Base-by-base conservation (phyloP, 2,888 invertebrate genomes). In the Odontomyia ornata region DNA sequence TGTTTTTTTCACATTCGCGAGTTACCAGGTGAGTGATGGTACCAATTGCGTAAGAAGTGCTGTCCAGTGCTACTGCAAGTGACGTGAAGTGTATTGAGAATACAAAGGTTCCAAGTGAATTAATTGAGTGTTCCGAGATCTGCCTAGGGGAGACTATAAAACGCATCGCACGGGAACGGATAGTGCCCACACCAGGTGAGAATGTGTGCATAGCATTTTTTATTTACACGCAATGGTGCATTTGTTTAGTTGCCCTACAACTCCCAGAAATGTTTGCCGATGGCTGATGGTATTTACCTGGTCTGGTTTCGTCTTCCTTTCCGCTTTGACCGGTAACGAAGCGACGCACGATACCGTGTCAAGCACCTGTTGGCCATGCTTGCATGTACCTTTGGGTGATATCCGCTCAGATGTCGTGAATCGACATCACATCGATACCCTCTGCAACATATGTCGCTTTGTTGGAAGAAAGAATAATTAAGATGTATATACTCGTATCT, bases 361-460 rank as follows among this genome's bases (percentile, higher is more conserved):
- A 57, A 72, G 60, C 73, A 73, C 73, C 73, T 73, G 73, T 57
- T 60, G 36, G 36, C 73, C 57, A 73, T 57, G 57, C 36, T 36
- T 15, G 23, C 47, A 13, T 47, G 47, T 47, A 69, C 71, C 52
- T 52, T 56, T 72, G 2, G 28, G n/a, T 47, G 13, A 71, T 52
- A 52, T 27, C 69, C 52, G 47, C 23, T n/a, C 28, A 18, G 28
- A 30, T 30, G 36, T 36, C 9, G 36, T 36, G 36, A n/a, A n/a
- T n/a, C n/a, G 36, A 9, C 36, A 5, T 3, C 9, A 5, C 36
- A 36, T 36, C 36, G 9, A 36, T 36, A 36, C 36, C 9, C 9
- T 36, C 36, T 36, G 36, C 5, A 36, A 3, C 9, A 36, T 36
- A 9, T 36, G 36, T 36, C 9, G 9, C 36, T 36, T 36, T 36